Evolutionary conservation across 2,797 vertebrate species (phyloP).

Genomic region (Pangasius djambal): DNA sequence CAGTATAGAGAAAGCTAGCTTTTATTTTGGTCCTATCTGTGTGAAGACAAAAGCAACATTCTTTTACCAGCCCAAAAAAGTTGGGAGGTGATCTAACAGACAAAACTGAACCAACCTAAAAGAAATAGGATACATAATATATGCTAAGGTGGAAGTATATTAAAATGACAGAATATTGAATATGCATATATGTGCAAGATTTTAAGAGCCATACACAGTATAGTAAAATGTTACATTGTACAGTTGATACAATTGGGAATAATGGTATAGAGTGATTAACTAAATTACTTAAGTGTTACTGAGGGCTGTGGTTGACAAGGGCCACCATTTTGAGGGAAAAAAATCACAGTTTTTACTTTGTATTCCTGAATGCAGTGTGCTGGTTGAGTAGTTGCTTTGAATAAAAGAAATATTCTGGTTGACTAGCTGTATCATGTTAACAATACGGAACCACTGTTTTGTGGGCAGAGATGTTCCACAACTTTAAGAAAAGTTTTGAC

Average conservation of each 20-base stretch:
- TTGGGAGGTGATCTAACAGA: not conserved
- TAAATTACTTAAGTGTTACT: not conserved
- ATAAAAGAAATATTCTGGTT: not conserved
- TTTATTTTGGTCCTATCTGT: not conserved
- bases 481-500: not conserved
- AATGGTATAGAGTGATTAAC: not conserved
- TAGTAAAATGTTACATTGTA: not conserved
- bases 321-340: not conserved
- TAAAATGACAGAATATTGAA: not conserved
- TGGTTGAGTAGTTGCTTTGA: not conserved
- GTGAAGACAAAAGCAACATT: slow-evolving; percentile 8
- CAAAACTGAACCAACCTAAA: not conserved
- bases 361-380: not conserved
- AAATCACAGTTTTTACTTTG: not conserved
- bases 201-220: not conserved
- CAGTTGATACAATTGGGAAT: not conserved
- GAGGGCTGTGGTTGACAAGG: not conserved
- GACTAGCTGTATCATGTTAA: not conserved
- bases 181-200: not conserved
- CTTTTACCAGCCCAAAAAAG: not conserved
- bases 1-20: not conserved
- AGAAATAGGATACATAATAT: not conserved
- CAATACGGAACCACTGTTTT: not conserved
- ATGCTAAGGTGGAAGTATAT: not conserved
- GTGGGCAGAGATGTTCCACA: not conserved